Conservation (phyloP, 1,140 invertebrate genomes). For the Hypsibius dujardini region DNA sequence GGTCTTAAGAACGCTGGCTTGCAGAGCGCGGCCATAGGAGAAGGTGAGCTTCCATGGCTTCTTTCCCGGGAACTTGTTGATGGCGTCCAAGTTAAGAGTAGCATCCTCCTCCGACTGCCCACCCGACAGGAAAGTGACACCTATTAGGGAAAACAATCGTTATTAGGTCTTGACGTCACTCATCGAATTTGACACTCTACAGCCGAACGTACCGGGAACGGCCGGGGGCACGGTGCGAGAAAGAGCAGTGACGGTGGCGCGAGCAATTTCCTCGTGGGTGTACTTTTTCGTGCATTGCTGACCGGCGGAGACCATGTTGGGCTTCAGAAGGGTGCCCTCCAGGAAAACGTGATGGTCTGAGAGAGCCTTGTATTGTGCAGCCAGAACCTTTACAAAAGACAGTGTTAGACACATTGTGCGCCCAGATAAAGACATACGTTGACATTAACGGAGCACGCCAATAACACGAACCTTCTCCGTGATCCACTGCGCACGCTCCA, state of each 20-base stretch:
- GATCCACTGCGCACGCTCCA: slow-evolving; percentile 77
- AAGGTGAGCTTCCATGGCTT: slow-evolving; percentile 91
- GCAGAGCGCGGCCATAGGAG: slow-evolving; percentile 70
- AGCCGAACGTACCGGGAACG: slow-evolving; percentile 48
- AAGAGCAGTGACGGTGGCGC: slow-evolving; percentile 74
- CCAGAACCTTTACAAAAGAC: slow-evolving; percentile 45
- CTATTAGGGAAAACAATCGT: slow-evolving; percentile 31
- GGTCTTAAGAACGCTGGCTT: slow-evolving; percentile 73
- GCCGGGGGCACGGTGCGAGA: slow-evolving; percentile 73
- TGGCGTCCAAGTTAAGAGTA: slow-evolving; percentile 77
- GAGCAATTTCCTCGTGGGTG: slow-evolving; percentile 50
- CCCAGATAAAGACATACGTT: too few species aligned
- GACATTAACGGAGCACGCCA: not conserved
- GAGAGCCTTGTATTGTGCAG: slow-evolving; percentile 88
- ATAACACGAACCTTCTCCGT: slow-evolving; percentile 49
- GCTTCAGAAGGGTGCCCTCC: slow-evolving; percentile 91
- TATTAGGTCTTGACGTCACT: too few species aligned
- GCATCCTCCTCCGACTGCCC: slow-evolving; percentile 93
- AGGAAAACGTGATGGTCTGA: slow-evolving; percentile 90
- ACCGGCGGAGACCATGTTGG: slow-evolving; percentile 90
- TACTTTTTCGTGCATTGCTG: slow-evolving; percentile 51
- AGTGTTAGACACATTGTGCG: not conserved
- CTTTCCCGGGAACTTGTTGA: slow-evolving; percentile 60
- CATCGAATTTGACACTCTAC: not conserved
- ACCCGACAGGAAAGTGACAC: slow-evolving; percentile 81